These are phyloP conservation scores for Vesta saturnalis DNA, from an alignment of 2,888 invertebrate genomes.

Conservation along the genomic window DNA sequence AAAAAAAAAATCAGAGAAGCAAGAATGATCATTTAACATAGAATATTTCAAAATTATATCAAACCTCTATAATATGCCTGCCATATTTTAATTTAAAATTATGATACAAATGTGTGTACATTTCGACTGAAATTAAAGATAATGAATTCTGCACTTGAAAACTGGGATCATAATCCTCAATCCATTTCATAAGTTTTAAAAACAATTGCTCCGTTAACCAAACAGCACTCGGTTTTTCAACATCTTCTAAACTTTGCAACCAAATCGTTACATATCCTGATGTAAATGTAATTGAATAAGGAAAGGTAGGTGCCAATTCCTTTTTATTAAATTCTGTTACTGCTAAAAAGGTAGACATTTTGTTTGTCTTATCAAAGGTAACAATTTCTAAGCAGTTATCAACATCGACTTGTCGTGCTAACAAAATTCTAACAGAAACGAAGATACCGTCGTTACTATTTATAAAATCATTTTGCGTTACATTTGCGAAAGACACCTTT, in stretches of 20 bases:
- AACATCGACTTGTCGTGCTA: slow-evolving; percentile 56
- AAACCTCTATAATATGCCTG: slow-evolving; percentile 73
- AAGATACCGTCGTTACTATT: slow-evolving; percentile 50
- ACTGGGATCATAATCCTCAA: slow-evolving; percentile 60
- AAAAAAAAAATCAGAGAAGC: too few relatives aligned
- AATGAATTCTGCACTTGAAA: slow-evolving; percentile 66
- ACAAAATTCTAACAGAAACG: slow-evolving; percentile 60
- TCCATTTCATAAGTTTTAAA: slow-evolving; percentile 72
- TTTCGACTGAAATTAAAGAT: slow-evolving; percentile 71
- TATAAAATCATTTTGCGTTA: slow-evolving; percentile 44
- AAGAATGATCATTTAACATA: too few relatives aligned
- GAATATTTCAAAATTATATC: not conserved
- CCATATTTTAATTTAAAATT: slow-evolving; percentile 83
- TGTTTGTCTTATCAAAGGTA: slow-evolving; percentile 59
- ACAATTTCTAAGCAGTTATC: slow-evolving; percentile 55
- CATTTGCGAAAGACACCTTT: slow-evolving; percentile 45
- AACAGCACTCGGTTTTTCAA: slow-evolving; percentile 56
- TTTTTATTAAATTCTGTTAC: slow-evolving; percentile 59
- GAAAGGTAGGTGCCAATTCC: slow-evolving; percentile 64
- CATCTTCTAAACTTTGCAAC: slow-evolving; percentile 59
- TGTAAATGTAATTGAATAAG: slow-evolving; percentile 60
- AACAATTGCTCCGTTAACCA: slow-evolving; percentile 70
- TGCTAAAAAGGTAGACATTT: slow-evolving; percentile 63
- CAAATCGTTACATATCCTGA: slow-evolving; percentile 57
- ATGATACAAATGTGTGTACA: slow-evolving; percentile 78